These are phyloP conservation scores for Colius striatus DNA, from an alignment of 2,113 vertebrate species.

Conservation along the genomic window DNA sequence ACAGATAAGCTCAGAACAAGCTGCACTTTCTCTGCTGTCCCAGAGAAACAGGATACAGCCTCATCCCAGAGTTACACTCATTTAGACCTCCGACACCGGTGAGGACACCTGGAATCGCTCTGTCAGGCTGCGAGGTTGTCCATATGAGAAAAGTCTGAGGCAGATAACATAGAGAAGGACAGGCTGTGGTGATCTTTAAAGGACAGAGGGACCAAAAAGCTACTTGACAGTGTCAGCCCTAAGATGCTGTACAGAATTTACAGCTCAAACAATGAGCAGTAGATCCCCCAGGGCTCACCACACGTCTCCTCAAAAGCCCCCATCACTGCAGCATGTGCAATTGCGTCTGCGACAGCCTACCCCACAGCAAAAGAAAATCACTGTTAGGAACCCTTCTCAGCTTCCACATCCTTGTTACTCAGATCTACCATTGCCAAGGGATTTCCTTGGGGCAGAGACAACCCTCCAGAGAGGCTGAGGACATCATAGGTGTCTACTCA, in stretches of 20 bases:
- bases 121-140: not conserved
- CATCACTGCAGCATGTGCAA: not conserved
- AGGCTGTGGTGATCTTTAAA: not conserved
- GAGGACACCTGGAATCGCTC: not conserved
- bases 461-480: not conserved
- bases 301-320: rapidly evolving
- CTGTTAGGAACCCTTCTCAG: not conserved
- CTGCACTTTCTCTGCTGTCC: not conserved
- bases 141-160: not conserved
- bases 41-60: not conserved
- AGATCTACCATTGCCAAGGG: not conserved
- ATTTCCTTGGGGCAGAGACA: not conserved
- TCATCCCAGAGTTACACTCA: not conserved
- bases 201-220: not conserved
- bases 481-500: not conserved
- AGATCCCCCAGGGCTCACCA: rapidly evolving
- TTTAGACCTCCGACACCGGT: not conserved
- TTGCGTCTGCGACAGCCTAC: not conserved
- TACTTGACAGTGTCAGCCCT: not conserved
- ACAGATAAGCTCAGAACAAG: not conserved
- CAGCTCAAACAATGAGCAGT: not conserved
- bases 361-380: not conserved
- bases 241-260: not conserved
- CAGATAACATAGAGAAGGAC: not conserved
- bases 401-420: not conserved